Evolutionary conservation across 2,797 vertebrate genomes (phyloP).

Genomic region (Clarias platycephalus): DNA sequence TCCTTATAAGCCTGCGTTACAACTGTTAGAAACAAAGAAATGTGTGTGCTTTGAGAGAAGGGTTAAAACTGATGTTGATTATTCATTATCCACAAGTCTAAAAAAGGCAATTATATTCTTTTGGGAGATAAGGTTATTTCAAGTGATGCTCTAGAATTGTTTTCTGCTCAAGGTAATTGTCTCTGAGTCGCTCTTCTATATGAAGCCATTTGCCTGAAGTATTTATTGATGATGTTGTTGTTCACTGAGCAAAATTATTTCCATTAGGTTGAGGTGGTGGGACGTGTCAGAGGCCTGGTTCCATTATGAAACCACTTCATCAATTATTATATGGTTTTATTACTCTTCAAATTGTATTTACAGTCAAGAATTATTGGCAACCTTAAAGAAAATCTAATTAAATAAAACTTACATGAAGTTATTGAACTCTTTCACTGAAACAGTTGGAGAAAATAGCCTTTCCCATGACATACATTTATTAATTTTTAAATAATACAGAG

Average conservation of each 20-base stretch:
- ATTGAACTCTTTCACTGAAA: not conserved
- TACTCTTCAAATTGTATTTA: slow-evolving; percentile 1
- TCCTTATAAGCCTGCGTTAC: not conserved
- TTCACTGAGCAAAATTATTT: slow-evolving; percentile 37
- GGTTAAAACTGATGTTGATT: slow-evolving; percentile 10
- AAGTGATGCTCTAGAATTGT: not conserved
- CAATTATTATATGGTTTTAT: not conserved
- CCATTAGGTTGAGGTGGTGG: slow-evolving; percentile 22
- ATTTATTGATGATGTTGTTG: slow-evolving; percentile 38
- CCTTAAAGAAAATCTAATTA: not conserved
- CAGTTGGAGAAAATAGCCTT: not conserved
- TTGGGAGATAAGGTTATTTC: slow-evolving; percentile 24
- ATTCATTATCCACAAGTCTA: slow-evolving; percentile 22
- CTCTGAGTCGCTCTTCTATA: slow-evolving; percentile 14
- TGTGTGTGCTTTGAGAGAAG: not conserved
- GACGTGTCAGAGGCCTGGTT: slow-evolving; percentile 15
- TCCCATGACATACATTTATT: not conserved
- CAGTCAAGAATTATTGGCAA: not conserved
- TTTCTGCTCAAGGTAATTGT: slow-evolving; percentile 27
- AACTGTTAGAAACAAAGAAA: not conserved
- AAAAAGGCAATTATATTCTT: slow-evolving; percentile 8
- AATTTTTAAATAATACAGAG: slow-evolving; percentile 5
- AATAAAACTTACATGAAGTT: not conserved
- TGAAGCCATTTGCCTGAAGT: slow-evolving; percentile 31
- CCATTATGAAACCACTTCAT: slow-evolving; percentile 17